Base-by-base conservation (phyloP, 2,797 vertebrate genomes). In the Margarornis squamiger region DNA sequence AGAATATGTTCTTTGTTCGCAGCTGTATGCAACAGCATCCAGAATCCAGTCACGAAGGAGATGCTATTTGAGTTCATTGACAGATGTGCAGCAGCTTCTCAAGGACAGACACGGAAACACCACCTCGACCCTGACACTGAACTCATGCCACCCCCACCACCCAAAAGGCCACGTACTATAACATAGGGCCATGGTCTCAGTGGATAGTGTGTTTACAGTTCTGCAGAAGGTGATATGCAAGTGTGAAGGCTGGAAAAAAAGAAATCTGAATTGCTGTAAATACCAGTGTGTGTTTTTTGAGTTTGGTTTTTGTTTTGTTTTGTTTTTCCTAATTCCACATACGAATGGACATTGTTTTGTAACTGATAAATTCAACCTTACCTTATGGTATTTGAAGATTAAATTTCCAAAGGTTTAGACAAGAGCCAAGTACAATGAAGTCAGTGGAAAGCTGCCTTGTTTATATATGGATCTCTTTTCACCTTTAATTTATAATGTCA, bases 21-120 rank as follows among this genome's bases (percentile, higher is more conserved):
- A 99, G 99, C 99, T 97, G 99, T 99, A 86, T 99, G 99, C 94
- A 99, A 98, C 96, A 99, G 99, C 97, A 99, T 99, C 98, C 98
- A 98, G 95, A 98, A 98, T 93, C 99, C 99, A 4, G 99, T 99
- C 97, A 99, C 99, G 1, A 99, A 99, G 98, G 99, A 99, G 95
- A 98, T 99, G 96, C 98, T 99, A 46, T 98, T 99, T 88, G 98
- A 99, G 97, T 99, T 98, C 89, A 98, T 99, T 92, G 99, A 99
- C 96, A 98, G 98, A 96, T 98, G 98, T 81, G 91, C 97, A 39
- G 97, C 98, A 95, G 97, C 97, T 79, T 97, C 97, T 90, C 98
- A 99, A 89, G 98, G 98, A 95, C 99, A 99, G 96, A 97, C 94
- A 4, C 98, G 98, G 77, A 99, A 98, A 93, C 98, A 96, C 93